These are phyloP conservation scores for Percopsis transmontana DNA, from an alignment of 2,113 vertebrate genomes.

Conservation along the genomic window DNA sequence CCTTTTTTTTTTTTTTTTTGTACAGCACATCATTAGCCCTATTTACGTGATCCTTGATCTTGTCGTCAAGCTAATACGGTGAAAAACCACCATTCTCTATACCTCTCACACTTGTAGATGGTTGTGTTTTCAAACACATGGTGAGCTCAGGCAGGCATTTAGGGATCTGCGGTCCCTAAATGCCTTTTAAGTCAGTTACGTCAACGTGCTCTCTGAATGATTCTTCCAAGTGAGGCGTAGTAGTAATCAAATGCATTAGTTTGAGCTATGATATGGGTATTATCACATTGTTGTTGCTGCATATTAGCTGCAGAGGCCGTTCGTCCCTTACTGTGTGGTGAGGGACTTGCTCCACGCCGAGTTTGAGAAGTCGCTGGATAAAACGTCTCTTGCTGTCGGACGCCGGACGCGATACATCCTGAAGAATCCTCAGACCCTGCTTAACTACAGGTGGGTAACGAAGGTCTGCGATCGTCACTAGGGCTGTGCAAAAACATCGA, in stretches of 20 bases:
- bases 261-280: background rate
- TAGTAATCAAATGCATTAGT: background rate
- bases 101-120: no score
- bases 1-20: no score
- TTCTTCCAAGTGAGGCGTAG: background rate
- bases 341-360: slow-evolving; percentile 89
- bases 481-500: no score
- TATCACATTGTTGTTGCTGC: background rate
- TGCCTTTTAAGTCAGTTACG: no score
- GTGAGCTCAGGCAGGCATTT: no score
- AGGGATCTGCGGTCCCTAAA: no score
- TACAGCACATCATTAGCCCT: no score
- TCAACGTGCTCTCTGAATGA: background rate
- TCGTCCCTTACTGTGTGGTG: slow-evolving; percentile 90
- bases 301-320: slow-evolving; percentile 86
- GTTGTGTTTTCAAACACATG: no score
- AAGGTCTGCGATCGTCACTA: no score
- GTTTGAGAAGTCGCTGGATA: slow-evolving; percentile 90
- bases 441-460: slow-evolving; percentile 87
- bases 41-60: no score
- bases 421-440: slow-evolving; percentile 90
- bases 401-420: slow-evolving; percentile 91
- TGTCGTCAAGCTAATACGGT: no score
- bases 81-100: no score
- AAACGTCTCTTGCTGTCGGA: slow-evolving; percentile 90